Evolutionary conservation across 2,888 invertebrate species (phyloP).

Genomic region (Eudemis profundana): DNA sequence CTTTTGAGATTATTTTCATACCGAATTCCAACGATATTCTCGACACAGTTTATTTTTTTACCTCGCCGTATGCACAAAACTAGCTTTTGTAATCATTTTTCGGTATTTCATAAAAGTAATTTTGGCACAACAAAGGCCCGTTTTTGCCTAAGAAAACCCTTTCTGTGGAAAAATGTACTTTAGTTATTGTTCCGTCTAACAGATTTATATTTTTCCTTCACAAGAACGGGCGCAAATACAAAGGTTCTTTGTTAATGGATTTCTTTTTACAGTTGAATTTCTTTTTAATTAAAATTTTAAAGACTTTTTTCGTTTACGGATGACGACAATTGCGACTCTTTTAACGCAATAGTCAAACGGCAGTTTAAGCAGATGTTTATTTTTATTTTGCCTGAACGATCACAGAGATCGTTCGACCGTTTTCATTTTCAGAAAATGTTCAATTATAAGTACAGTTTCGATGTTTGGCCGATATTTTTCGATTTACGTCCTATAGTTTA

Average conservation of each 20-base stretch:
- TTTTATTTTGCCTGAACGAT: conserved; percentile 11
- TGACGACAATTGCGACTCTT: conserved; percentile 18
- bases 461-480: too few species aligned
- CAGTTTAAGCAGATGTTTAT: background rate
- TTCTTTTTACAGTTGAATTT: conserved; percentile 52
- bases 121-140: conserved; percentile 42
- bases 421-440: background rate
- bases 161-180: conserved; percentile 50
- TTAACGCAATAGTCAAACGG: conserved; percentile 18
- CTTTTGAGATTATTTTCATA: background rate
- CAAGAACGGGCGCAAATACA: conserved; percentile 53
- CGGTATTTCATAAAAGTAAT: conserved; percentile 47
- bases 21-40: background rate
- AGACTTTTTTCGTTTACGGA: conserved; percentile 51
- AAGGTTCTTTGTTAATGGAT: conserved; percentile 56
- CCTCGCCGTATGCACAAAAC: conserved; percentile 15
- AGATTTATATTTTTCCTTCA: conserved; percentile 51
- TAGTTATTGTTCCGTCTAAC: conserved; percentile 53
- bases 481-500: too few species aligned
- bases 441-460: too few species aligned
- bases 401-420: background rate
- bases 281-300: conserved; percentile 56
- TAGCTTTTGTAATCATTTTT: conserved; percentile 38
- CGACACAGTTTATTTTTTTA: background rate
- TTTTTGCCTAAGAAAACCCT: conserved; percentile 50